Evolutionary conservation across 2,888 invertebrate genomes (phyloP).

Genomic region (Boloria euphrosyne): DNA sequence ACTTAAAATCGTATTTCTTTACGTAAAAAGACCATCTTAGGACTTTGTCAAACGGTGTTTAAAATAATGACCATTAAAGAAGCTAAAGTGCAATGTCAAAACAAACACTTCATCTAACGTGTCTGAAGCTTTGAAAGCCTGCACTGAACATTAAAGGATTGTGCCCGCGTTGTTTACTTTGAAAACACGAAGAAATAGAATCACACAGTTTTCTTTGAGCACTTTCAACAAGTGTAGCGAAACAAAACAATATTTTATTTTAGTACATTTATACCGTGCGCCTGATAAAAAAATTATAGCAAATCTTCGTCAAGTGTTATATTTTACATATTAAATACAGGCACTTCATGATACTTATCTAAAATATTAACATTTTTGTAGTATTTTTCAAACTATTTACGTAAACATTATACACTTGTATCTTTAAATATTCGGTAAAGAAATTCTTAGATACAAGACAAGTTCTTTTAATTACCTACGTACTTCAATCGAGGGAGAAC

Average conservation of each 20-base stretch:
- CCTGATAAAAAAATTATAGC: slow-evolving; percentile 26
- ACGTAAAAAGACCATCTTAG: background rate
- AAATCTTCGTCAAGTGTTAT: background rate
- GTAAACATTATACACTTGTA: background rate
- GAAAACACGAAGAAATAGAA: slow-evolving; percentile 48
- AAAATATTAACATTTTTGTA: background rate
- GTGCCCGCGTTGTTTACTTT: slow-evolving; percentile 42
- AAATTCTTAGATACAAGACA: slow-evolving; percentile 35
- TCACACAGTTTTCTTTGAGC: slow-evolving; percentile 40
- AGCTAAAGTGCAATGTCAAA: slow-evolving; percentile 9
- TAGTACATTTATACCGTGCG: background rate
- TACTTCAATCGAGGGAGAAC: slow-evolving; percentile 24
- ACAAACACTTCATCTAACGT: slow-evolving; percentile 23
- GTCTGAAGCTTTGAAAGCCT: slow-evolving; percentile 41
- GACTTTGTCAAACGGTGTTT: background rate
- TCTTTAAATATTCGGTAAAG: background rate
- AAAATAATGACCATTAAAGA: slow-evolving; percentile 6
- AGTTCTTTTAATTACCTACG: slow-evolving; percentile 39
- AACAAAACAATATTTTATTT: background rate
- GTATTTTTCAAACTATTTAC: slow-evolving; percentile 1
- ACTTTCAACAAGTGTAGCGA: slow-evolving; percentile 35
- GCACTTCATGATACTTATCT: background rate
- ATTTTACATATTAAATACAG: background rate
- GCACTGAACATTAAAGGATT: slow-evolving; percentile 42
- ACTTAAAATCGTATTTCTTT: too few species aligned